These are phyloP conservation scores for Orgyia antiqua DNA, from an alignment of 2,888 invertebrate species.

Conservation along the genomic window DNA sequence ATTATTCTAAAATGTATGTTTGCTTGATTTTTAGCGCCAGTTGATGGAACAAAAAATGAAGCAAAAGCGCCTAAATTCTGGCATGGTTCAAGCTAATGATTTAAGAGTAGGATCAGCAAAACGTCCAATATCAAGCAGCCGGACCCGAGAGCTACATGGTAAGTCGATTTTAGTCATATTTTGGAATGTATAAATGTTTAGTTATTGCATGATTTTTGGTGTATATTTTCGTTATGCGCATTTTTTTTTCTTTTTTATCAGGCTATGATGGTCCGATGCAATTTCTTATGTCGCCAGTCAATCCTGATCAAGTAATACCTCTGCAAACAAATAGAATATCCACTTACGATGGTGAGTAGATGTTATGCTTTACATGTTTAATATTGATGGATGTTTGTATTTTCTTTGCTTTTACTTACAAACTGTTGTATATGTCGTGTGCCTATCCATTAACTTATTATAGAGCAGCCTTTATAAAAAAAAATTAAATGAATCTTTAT, in stretches of 20 bases:
- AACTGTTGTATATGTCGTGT: too few species aligned
- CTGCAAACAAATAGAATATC: constrained; percentile 75
- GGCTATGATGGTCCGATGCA: constrained; percentile 94
- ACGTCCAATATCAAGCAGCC: constrained; percentile 83
- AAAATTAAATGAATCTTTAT: too few species aligned
- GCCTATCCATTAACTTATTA: too few species aligned
- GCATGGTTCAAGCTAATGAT: constrained; percentile 93
- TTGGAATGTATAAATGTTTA: constrained; percentile 25
- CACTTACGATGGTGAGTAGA: constrained; percentile 70
- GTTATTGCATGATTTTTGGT: constrained; percentile 41
- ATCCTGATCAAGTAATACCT: constrained; percentile 86
- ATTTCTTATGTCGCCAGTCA: constrained; percentile 88
- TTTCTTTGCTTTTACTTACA: constrained; percentile 16
- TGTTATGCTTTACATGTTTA: constrained; percentile 17
- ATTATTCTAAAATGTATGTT: not conserved
- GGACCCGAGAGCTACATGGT: constrained; percentile 84
- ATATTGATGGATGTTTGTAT: too few species aligned
- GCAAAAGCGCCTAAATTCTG: constrained; percentile 89
- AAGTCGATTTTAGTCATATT: constrained; percentile 27
- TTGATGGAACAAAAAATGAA: constrained; percentile 93
- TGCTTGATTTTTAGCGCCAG: constrained; percentile 82
- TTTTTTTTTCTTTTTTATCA: constrained; percentile 57
- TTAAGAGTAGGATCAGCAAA: constrained; percentile 83
- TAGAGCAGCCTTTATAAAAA: too few species aligned
- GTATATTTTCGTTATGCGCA: constrained; percentile 51